Conservation (phyloP, 1,140 invertebrate genomes). For the Spodoptera litura region DNA sequence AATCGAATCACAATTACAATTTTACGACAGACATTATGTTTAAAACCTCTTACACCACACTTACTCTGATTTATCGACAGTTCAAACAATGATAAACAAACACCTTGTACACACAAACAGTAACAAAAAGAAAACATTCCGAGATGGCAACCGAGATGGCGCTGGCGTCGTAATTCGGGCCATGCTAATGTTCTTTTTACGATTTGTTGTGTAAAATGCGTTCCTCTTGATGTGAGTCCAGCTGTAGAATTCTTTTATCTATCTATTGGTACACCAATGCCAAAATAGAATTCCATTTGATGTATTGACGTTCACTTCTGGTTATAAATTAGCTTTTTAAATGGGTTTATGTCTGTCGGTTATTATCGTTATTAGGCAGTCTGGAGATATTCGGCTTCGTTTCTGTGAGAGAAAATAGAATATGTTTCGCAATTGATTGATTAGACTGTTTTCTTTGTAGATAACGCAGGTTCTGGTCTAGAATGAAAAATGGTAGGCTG, state of each 20-base stretch:
- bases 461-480: no score
- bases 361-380: background rate
- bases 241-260: conserved; percentile 38
- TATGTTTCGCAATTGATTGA: no score
- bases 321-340: conserved; percentile 37
- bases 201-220: conserved; percentile 46
- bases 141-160: conserved; percentile 29
- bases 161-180: conserved; percentile 43
- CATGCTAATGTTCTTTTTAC: conserved; percentile 54
- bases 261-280: conserved; percentile 5
- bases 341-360: conserved; percentile 6
- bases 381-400: no score
- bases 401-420: no score
- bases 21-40: no score
- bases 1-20: no score
- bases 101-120: background rate
- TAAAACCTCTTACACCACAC: background rate
- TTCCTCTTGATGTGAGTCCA: conserved; percentile 48
- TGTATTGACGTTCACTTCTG: conserved; percentile 27
- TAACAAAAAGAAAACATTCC: conserved; percentile 30
- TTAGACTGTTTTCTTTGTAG: no score
- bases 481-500: no score
- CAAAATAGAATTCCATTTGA: conserved; percentile 38
- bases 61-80: background rate
- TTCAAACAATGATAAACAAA: background rate